A percentile compares a stretch with the other conserved stretches of the same genome.
Evolutionary conservation across 2,888 invertebrate species (phyloP).

Genomic region (Parthenolecanium corni): DNA sequence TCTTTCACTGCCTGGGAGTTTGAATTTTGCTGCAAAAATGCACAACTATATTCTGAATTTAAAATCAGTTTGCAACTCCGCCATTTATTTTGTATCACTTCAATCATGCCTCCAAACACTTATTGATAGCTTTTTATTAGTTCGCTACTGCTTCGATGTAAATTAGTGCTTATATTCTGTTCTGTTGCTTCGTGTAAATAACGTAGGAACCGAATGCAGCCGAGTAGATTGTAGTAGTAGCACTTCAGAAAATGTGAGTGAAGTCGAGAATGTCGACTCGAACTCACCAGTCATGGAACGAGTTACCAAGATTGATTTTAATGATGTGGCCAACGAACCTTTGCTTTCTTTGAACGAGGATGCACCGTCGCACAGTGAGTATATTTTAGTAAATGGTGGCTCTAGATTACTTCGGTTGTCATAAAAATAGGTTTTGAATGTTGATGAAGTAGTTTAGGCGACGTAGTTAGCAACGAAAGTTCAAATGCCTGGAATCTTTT

Average conservation of each 20-base stretch:
- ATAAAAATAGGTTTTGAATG: not conserved
- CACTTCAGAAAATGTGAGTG: constrained; percentile 30
- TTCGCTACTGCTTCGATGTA: not conserved
- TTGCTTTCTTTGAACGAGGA: not conserved
- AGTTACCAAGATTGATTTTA: constrained; percentile 5
- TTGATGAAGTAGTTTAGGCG: too few relatives aligned
- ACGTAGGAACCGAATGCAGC: constrained; percentile 40
- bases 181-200: constrained; percentile 11
- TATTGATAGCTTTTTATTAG: not conserved
- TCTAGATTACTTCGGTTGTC: not conserved
- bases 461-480: not conserved
- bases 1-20: too few relatives aligned
- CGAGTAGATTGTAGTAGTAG: constrained; percentile 42
- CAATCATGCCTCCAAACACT: too few relatives aligned
- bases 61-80: too few relatives aligned
- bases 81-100: too few relatives aligned
- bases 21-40: too few relatives aligned
- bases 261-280: not conserved
- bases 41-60: too few relatives aligned
- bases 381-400: not conserved
- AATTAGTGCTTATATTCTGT: constrained; percentile 11
- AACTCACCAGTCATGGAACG: constrained; percentile 5
- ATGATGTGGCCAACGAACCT: constrained; percentile 8
- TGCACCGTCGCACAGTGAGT: not conserved
- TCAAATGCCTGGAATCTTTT: too few relatives aligned